phyloP scores from a whole-genome alignment of 2,888 invertebrate species.

The Eupeodes luniger region DNA sequence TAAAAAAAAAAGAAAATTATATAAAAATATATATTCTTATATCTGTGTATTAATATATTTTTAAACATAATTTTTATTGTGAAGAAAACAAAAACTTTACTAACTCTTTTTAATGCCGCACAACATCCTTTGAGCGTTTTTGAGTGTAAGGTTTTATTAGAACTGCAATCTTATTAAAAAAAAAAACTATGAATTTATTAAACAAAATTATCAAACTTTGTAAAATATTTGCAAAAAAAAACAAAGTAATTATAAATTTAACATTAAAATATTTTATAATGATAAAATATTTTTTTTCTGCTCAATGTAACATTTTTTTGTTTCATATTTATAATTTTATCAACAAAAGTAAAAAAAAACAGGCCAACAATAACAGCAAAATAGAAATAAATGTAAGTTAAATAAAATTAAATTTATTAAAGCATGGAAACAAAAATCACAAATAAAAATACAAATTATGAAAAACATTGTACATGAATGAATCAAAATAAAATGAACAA shows the following conservation, averaged over 20 bases:
- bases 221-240: conserved; percentile 13
- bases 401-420: conserved; percentile 13
- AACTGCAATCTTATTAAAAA: conserved; percentile 1
- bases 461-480: conserved; percentile 8
- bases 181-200: not conserved
- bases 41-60: conserved; percentile 26
- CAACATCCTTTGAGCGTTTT: not conserved
- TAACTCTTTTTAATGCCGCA: not conserved
- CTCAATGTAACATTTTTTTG: conserved; percentile 36
- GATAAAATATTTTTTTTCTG: conserved; percentile 60
- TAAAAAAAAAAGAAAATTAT: not conserved
- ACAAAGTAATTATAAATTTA: not conserved
- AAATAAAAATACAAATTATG: conserved; percentile 12
- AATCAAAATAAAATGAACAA: not conserved
- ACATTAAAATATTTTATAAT: conserved; percentile 47
- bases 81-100: not conserved
- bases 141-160: not conserved
- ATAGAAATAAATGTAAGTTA: conserved; percentile 4
- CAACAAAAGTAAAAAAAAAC: conserved; percentile 6
- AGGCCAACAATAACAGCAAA: conserved; percentile 56
- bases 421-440: conserved; percentile 27
- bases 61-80: conserved; percentile 17
- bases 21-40: not conserved
- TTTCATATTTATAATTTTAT: conserved; percentile 17
- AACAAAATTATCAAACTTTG: not conserved